Base-by-base conservation (phyloP, 2,888 invertebrate genomes). In the Thumatha senex region DNA sequence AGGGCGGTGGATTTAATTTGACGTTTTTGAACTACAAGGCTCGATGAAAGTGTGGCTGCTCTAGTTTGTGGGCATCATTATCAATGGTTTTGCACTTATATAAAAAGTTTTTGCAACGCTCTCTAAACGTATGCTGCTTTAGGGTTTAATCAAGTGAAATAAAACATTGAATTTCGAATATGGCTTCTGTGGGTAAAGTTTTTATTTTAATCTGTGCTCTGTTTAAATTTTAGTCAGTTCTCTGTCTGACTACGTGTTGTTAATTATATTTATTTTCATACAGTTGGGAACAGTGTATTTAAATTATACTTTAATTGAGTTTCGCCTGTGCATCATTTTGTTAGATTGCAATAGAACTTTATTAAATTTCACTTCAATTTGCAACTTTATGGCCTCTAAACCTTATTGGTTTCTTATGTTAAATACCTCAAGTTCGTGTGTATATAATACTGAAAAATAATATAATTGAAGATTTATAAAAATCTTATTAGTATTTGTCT, bases 11-110 rank as follows among this genome's bases (percentile, higher is more conserved):
- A 69, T 82, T 82, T 83, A 78, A 80, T 73, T 76, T 72, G 68
- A 72, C 70, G 78, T 77, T 76, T 77, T 74, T 76, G 72, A 70
- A 81, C 80, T 80, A 82, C 80, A 78, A 84, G 84, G 82, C 78
- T 78, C 82, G 88, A 89, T 88, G 87, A 87, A 89, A 85, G 80
- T 82, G 82, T 82, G 77, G 78, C 63, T 56, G 70, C 74, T 79
- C 73, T 74, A 78, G 74, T 74, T n/a, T 70, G 67, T 70, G 71
- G 80, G 78, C 79, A 79, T 89, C 86, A 89, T 89, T 89, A 90
- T 87, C 76, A 78, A 79, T 78, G 83, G 86, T 78, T 87, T 86
- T 82, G 74, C 72, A 65, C 63, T 64, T 58, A 80, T 81, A 84
- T 85, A 85, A 85, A 86, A 85, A 81, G 82, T 80, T 82, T 73